Evolutionary conservation across 2,797 vertebrate species (phyloP).

Genomic region (Paguma larvata): DNA sequence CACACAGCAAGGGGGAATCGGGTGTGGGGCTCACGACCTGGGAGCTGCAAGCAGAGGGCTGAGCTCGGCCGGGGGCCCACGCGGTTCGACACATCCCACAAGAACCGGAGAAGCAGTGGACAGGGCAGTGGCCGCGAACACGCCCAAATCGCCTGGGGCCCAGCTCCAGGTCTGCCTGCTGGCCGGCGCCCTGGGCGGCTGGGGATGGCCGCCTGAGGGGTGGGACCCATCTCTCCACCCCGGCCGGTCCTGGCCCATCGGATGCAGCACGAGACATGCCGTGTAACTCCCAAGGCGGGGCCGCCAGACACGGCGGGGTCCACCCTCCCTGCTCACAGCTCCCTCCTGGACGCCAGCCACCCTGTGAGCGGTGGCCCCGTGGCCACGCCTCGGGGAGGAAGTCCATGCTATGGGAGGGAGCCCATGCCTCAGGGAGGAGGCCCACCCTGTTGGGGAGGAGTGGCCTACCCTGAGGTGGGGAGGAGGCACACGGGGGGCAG

Average conservation of each 20-base stretch:
- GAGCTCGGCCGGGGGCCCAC: background rate
- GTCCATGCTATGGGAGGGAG: too few relatives aligned
- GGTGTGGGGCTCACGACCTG: background rate
- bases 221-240: background rate
- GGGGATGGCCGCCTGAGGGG: background rate
- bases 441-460: too few relatives aligned
- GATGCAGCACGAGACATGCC: background rate
- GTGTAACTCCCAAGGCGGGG: background rate
- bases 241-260: accelerated
- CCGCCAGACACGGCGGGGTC: accelerated
- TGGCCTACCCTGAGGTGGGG: too few relatives aligned
- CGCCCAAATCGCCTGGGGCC: accelerated
- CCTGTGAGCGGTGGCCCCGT: too few relatives aligned
- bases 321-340: background rate
- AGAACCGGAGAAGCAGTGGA: background rate
- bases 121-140: background rate
- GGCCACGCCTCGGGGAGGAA: too few relatives aligned
- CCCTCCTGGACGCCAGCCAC: too few relatives aligned
- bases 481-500: too few relatives aligned
- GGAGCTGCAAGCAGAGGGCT: background rate
- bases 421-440: too few relatives aligned
- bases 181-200: too few relatives aligned
- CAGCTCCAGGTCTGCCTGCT: background rate
- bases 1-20: background rate
- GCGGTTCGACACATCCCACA: background rate